Conservation (phyloP, 2,113 vertebrate species). For the Mastomys natalensis region DNA sequence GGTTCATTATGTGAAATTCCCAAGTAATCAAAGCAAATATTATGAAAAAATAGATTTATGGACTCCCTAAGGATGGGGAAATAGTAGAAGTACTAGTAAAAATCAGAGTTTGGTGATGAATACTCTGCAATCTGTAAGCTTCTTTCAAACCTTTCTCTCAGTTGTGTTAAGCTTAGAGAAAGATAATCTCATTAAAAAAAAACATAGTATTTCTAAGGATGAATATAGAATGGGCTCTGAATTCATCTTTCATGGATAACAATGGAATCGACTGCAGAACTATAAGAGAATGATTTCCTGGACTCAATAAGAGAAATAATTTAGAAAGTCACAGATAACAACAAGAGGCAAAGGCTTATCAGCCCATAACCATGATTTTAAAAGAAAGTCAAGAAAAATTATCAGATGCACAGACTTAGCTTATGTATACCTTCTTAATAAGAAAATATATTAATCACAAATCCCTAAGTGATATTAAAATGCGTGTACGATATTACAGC, state of each 20-base stretch:
- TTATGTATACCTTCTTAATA: background rate
- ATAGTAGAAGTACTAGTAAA: background rate
- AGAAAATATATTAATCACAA: background rate
- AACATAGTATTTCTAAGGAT: background rate
- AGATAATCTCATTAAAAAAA: background rate
- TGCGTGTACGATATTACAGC: background rate
- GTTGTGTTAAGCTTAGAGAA: background rate
- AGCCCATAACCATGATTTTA: background rate
- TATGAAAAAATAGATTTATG: background rate
- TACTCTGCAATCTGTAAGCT: background rate
- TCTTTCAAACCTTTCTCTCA: background rate
- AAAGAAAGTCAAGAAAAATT: background rate
- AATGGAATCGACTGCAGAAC: background rate
- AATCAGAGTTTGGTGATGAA: background rate
- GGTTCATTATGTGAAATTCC: background rate
- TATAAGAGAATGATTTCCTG: background rate
- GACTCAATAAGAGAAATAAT: background rate
- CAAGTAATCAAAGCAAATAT: background rate
- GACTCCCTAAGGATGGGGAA: background rate
- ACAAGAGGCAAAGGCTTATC: background rate
- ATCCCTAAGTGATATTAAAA: background rate
- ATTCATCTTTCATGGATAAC: background rate
- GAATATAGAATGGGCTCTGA: background rate
- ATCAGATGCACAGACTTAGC: background rate
- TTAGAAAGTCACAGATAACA: background rate